phyloP scores from a whole-genome alignment of 1,140 invertebrate species.

The Habropoda laboriosa region DNA sequence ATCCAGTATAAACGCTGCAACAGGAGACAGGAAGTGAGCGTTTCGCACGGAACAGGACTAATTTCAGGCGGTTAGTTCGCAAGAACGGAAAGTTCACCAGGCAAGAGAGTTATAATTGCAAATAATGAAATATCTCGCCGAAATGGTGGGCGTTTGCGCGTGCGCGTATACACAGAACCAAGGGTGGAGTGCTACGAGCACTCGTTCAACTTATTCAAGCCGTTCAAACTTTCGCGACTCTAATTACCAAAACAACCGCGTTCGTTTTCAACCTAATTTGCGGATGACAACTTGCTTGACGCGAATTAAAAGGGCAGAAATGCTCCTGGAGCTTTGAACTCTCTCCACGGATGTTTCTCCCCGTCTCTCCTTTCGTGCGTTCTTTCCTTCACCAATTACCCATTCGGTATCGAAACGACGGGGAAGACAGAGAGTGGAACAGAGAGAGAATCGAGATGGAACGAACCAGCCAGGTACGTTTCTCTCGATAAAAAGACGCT shows the following conservation, averaged over 20 bases:
- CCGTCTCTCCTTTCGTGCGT: too few relatives aligned
- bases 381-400: not conserved
- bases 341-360: not conserved
- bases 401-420: not conserved
- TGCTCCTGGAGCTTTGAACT: not conserved
- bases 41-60: not conserved
- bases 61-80: slow-evolving; percentile 11
- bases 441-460: not conserved
- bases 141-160: not conserved
- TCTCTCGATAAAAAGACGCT: slow-evolving; percentile 37
- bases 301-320: slow-evolving; percentile 1
- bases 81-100: slow-evolving; percentile 18
- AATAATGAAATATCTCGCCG: slow-evolving; percentile 48
- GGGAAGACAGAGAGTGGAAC: slow-evolving; percentile 2
- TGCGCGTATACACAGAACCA: not conserved
- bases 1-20: not conserved
- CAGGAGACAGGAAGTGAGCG: not conserved
- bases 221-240: slow-evolving; percentile 35
- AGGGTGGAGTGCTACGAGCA: not conserved
- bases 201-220: slow-evolving; percentile 17
- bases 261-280: slow-evolving; percentile 5
- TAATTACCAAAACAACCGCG: slow-evolving; percentile 34
- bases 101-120: slow-evolving; percentile 39
- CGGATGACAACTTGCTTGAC: slow-evolving; percentile 27
- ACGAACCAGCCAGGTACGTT: not conserved